Percentiles rank a stretch among this genome's conserved stretches.
These are phyloP conservation scores for Drosophila antonietae DNA, from an alignment of 2,888 invertebrate species.

Conservation along the genomic window DNA sequence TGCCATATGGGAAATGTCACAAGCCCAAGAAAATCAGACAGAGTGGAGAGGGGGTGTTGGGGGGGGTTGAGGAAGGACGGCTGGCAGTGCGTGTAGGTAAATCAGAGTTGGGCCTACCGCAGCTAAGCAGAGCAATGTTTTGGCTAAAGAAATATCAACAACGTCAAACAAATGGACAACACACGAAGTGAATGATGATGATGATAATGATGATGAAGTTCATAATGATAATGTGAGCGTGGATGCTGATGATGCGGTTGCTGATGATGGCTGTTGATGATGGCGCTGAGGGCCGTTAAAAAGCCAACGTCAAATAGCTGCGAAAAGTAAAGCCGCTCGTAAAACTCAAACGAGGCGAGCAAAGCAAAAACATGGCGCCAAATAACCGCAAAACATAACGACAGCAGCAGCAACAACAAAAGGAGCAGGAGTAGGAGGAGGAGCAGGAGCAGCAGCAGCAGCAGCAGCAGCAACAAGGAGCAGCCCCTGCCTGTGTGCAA, in stretches of 20 bases:
- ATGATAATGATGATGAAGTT: background rate
- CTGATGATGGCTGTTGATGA: conserved; percentile 21
- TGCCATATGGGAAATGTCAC: conserved; percentile 75
- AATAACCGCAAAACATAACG: conserved; percentile 81
- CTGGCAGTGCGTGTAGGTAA: conserved; percentile 10
- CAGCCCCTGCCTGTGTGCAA: conserved; percentile 26
- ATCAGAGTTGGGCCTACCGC: conserved; percentile 69
- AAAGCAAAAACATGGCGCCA: conserved; percentile 79
- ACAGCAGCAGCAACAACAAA: conserved; percentile 38
- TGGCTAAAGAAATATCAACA: conserved; percentile 47
- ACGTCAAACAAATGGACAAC: conserved; percentile 74
- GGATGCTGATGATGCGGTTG: background rate
- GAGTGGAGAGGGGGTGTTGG: background rate
- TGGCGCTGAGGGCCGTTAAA: conserved; percentile 64
- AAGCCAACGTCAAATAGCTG: conserved; percentile 78
- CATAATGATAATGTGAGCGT: too few relatives aligned
- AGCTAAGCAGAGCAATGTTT: conserved; percentile 33
- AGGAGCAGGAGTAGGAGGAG: too few relatives aligned
- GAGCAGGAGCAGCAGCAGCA: conserved; percentile 39
- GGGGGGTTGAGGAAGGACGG: background rate
- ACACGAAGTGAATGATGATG: conserved; percentile 58
- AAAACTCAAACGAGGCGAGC: conserved; percentile 80
- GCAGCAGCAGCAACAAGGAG: conserved; percentile 16
- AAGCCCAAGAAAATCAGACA: conserved; percentile 27
- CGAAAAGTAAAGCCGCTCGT: conserved; percentile 80